These are phyloP conservation scores for Aquatica leii DNA, from an alignment of 2,888 invertebrate species.

Conservation along the genomic window DNA sequence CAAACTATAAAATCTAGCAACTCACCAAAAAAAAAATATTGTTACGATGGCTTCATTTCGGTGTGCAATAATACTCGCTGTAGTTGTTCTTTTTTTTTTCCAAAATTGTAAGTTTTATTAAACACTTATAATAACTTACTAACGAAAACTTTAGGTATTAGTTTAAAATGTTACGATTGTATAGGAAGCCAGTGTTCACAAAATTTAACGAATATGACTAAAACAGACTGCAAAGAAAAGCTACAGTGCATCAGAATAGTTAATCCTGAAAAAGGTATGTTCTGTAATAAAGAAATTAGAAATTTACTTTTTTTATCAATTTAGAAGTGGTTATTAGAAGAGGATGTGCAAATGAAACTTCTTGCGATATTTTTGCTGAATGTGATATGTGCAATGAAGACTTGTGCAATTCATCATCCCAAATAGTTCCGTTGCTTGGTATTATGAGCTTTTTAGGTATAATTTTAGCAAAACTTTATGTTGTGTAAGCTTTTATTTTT, in stretches of 20 bases:
- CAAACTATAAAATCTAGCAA: too few relatives aligned
- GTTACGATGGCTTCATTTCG: too few relatives aligned
- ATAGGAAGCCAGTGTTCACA: neutral
- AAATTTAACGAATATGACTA: neutral
- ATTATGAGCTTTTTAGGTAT: too few relatives aligned
- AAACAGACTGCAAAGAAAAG: neutral
- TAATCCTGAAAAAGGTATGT: neutral
- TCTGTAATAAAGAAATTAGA: neutral
- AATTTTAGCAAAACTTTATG: too few relatives aligned
- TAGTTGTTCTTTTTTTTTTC: too few relatives aligned
- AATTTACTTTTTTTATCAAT: neutral
- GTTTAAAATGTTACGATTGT: neutral
- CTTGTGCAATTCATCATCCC: neutral
- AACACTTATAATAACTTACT: too few relatives aligned
- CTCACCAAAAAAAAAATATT: too few relatives aligned
- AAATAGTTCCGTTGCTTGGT: too few relatives aligned
- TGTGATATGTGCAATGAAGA: neutral
- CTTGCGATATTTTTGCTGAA: neutral
- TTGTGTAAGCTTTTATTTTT: too few relatives aligned
- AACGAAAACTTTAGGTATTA: too few relatives aligned
- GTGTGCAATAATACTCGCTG: too few relatives aligned
- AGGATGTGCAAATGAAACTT: neutral
- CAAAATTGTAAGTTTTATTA: too few relatives aligned
- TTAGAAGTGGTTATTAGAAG: neutral
- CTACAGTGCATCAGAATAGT: neutral